phyloP scores from a whole-genome alignment of 2,888 invertebrate species.

The Orchesellides sinensis region DNA sequence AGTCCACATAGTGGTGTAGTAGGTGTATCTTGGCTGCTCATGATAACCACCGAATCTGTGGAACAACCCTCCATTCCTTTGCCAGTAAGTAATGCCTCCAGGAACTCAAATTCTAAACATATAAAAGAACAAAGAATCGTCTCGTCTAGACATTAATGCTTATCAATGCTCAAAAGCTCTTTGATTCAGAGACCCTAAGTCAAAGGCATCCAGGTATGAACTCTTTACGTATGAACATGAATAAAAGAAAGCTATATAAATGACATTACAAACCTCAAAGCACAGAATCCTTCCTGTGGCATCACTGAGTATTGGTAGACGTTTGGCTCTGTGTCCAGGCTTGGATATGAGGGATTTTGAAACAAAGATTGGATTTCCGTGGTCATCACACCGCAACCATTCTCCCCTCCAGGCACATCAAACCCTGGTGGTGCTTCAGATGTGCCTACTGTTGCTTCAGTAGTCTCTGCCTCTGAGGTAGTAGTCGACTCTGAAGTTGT shows the following conservation, averaged over 20 bases:
- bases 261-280: slow-evolving; percentile 65
- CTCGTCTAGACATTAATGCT: neutral
- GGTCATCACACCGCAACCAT: slow-evolving; percentile 32
- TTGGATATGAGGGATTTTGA: slow-evolving; percentile 70
- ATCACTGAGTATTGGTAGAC: slow-evolving; percentile 67
- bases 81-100: slow-evolving; percentile 67
- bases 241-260: too few relatives aligned
- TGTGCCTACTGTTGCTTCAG: neutral
- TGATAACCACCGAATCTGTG: slow-evolving; percentile 67
- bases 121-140: neutral
- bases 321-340: slow-evolving; percentile 60
- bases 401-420: neutral
- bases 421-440: slow-evolving; percentile 4
- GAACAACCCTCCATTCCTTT: slow-evolving; percentile 66
- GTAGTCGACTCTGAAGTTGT: slow-evolving; percentile 15
- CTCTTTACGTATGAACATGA: too few relatives aligned
- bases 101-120: slow-evolving; percentile 55
- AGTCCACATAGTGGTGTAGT: slow-evolving; percentile 71
- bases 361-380: slow-evolving; percentile 63
- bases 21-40: slow-evolving; percentile 67
- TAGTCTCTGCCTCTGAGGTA: neutral
- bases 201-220: too few relatives aligned
- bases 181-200: too few relatives aligned
- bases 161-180: neutral
- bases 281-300: slow-evolving; percentile 68